Evolutionary conservation across 2,113 vertebrate genomes (phyloP).

Genomic region (Pimephales promelas): DNA sequence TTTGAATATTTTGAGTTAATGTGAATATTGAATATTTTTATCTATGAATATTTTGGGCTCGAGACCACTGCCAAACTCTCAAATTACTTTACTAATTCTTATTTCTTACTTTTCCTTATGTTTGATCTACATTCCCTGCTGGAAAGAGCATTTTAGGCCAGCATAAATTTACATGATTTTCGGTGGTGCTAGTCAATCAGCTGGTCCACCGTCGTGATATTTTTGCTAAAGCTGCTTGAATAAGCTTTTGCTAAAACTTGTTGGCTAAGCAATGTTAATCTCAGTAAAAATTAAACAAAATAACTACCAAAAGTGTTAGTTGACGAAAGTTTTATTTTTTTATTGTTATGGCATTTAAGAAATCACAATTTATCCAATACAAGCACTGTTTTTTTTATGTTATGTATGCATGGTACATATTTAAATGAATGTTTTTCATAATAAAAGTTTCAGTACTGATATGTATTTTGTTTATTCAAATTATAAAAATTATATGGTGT

Average conservation of each 20-base stretch:
- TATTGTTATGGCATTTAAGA: neutral
- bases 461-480: no score
- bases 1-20: slow-evolving; percentile 35
- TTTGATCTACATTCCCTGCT: slow-evolving; percentile 1
- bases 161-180: slow-evolving; percentile 21
- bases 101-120: neutral
- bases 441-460: no score
- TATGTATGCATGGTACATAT: neutral
- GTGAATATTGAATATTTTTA: slow-evolving; percentile 19
- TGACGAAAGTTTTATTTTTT: neutral
- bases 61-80: neutral
- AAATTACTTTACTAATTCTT: neutral
- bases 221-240: neutral
- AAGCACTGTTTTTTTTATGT: neutral
- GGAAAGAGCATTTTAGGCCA: slow-evolving; percentile 1
- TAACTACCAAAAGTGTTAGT: neutral
- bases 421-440: no score
- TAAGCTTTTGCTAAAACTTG: neutral
- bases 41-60: slow-evolving; percentile 22
- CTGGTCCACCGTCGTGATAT: neutral
- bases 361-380: neutral
- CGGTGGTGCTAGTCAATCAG: neutral
- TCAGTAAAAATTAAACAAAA: neutral
- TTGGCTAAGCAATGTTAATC: neutral
- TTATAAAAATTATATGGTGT: no score